Base-by-base conservation (phyloP, 2,888 invertebrate genomes). In the Folsomia candida region DNA sequence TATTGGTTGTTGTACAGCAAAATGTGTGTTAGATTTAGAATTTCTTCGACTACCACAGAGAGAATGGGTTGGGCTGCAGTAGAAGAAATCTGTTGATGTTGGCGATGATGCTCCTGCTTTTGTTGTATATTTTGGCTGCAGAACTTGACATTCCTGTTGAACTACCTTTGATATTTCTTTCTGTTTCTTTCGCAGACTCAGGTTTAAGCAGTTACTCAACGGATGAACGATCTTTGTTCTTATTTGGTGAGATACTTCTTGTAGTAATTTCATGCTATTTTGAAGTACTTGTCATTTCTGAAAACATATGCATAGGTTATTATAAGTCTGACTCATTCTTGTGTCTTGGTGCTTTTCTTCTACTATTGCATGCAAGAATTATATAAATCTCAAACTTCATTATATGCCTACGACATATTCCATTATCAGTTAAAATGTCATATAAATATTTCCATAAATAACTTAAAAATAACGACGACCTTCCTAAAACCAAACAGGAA, bases 251-350 rank as follows among this genome's bases (percentile, higher is more conserved):
- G 71, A 62, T 28, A 60, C 58, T 68, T 67, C 67, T 64, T 59
- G 71, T 68, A 71, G 47, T 51, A 71, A 71, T 70, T 70, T 70
- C 71, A 71, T 71, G 47, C 47, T 51, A 37, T 37, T 9, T 4
- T 37, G 37, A 14, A 37, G 37, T 4, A 14, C 37, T 37, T 37
- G 6, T 37, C 37, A 37, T 37, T 37, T 37, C 37, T 37, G 37
- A 9, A 14, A 37, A 37, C 4, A 9, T 37, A 37, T 37, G n/a
- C n/a, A n/a, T n/a, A n/a, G n/a, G n/a, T n/a, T n/a, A n/a, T n/a
- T n/a, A n/a, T n/a, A n/a, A n/a, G n/a, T n/a, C n/a, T n/a, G n/a
- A n/a, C n/a, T n/a, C n/a, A n/a, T n/a, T n/a, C n/a, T n/a, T n/a
- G n/a, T n/a, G n/a, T n/a, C n/a, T n/a, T n/a, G n/a, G n/a, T n/a